phyloP scores from a whole-genome alignment of 2,888 invertebrate genomes.

The Ennomos quercinarius region DNA sequence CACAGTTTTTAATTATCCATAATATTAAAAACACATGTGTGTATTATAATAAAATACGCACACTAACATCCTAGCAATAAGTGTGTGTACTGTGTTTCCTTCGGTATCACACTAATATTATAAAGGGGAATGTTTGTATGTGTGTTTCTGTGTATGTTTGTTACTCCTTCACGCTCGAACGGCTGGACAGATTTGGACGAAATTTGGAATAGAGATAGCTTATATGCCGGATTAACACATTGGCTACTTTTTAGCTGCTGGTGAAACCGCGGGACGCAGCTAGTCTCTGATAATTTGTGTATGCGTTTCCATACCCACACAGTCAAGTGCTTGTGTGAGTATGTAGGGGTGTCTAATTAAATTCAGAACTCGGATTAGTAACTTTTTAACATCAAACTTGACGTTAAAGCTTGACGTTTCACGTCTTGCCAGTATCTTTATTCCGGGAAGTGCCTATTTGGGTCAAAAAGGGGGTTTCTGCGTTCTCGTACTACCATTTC shows the following conservation, averaged over 20 bases:
- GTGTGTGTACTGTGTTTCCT: not conserved
- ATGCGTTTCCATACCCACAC: not conserved
- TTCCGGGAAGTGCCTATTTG: slow-evolving; percentile 66
- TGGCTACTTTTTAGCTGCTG: too few species aligned
- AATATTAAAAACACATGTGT: not conserved
- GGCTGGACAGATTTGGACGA: too few species aligned
- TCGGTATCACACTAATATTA: too few species aligned
- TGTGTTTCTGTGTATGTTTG: too few species aligned
- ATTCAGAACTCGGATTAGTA: slow-evolving; percentile 49
- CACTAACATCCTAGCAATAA: too few species aligned
- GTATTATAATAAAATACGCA: too few species aligned
- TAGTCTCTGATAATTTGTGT: too few species aligned
- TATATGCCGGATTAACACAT: too few species aligned
- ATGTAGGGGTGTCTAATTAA: slow-evolving; percentile 44
- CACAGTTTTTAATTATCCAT: slow-evolving; percentile 11
- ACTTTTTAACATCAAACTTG: slow-evolving; percentile 33
- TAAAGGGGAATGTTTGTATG: too few species aligned
- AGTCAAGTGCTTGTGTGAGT: slow-evolving; percentile 16
- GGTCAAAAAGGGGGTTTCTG: slow-evolving; percentile 58
- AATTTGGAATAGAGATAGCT: too few species aligned
- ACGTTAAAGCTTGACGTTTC: slow-evolving; percentile 34
- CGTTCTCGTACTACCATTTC: slow-evolving; percentile 36
- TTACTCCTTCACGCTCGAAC: too few species aligned
- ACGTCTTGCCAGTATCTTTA: slow-evolving; percentile 29
- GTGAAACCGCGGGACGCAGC: too few species aligned